Evolutionary conservation across 2,113 vertebrate genomes (phyloP), one percentile per base, ranked within the genome.

Genomic region (Macquaria ambigua): DNA sequence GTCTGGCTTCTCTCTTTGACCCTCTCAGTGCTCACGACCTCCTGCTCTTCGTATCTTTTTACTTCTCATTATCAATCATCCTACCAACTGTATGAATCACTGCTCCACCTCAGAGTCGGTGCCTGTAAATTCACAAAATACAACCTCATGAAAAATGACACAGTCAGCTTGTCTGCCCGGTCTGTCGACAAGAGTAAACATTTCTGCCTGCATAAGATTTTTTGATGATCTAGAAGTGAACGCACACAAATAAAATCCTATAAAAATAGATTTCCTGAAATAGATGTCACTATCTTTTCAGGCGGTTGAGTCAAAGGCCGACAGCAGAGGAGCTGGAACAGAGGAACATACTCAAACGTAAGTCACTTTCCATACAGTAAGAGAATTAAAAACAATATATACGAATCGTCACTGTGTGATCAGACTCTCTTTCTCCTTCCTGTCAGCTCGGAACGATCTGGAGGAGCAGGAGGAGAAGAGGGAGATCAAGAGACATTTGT

Each of bases 261-360:
- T 43, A 63, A 62, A 82, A 71, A 64, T 59, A 39, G 25, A 16
- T 41, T 64, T 87, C 61, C 37, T 71, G 5, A 84, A 82, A 73
- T 74, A 63, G 37, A 79, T 8, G 71, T 63, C 1, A 18, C 14
- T 55, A 1, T 76, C 20, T 88, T 96, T 96, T 87, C 94, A 99
- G 98, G 91, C 96, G 98, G 84, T 95, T 99, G 94, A 99, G 98
- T 94, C 98, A 99, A 93, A 97, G 98, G 89, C 98, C 98, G 0
- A 98, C 98, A 1, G 98, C 97, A 31, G 98, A 99, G 88, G 98
- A 99, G 70, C 95, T 99, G 91, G 98, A 99, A 85, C 99, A 99
- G 93, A 97, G 99, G 90, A 99, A 99, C 93, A 99, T 99, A 69
- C 95, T 99, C 82, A 99, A 99, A 96, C 98, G 99, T 99, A 93